Percentiles rank a stretch among this genome's conserved stretches.
phyloP scores from a whole-genome alignment of 2,113 vertebrate genomes.

The Meriones unguiculatus region DNA sequence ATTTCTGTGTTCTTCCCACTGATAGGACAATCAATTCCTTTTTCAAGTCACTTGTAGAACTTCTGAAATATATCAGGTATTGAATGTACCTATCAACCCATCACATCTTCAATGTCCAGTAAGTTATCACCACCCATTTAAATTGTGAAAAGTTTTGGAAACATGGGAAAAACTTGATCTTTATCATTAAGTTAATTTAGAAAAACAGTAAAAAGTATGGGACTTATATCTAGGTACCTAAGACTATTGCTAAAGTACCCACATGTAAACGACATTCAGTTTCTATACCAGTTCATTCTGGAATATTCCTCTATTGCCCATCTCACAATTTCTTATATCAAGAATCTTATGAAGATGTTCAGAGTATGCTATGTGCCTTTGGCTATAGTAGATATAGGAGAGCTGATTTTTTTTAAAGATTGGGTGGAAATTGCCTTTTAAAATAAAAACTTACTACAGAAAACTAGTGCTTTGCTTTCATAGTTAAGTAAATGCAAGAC shows the following conservation, averaged over 20 bases:
- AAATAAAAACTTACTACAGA: conserved; percentile 13
- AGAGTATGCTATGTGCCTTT: background rate
- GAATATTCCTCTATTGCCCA: background rate
- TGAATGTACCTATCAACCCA: background rate
- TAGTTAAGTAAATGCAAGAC: conserved; percentile 32
- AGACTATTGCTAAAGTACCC: background rate
- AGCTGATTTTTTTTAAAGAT: conserved; percentile 43
- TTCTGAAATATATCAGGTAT: background rate
- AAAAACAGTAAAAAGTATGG: background rate
- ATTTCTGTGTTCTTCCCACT: background rate
- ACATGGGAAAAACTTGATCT: background rate
- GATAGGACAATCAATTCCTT: background rate
- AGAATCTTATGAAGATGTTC: conserved; percentile 26
- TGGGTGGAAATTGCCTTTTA: conserved; percentile 23
- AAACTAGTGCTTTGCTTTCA: conserved; percentile 59
- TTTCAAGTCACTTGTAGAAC: background rate
- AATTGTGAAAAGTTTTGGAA: background rate
- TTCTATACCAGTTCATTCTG: background rate
- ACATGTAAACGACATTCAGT: background rate
- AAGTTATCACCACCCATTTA: background rate
- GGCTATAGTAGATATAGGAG: background rate
- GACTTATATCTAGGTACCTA: background rate
- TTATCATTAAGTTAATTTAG: background rate
- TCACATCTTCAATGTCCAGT: background rate
- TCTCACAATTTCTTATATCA: conserved; percentile 37